Base-by-base conservation (phyloP, 2,888 invertebrate genomes). In the Tanytarsus gracilentus region DNA sequence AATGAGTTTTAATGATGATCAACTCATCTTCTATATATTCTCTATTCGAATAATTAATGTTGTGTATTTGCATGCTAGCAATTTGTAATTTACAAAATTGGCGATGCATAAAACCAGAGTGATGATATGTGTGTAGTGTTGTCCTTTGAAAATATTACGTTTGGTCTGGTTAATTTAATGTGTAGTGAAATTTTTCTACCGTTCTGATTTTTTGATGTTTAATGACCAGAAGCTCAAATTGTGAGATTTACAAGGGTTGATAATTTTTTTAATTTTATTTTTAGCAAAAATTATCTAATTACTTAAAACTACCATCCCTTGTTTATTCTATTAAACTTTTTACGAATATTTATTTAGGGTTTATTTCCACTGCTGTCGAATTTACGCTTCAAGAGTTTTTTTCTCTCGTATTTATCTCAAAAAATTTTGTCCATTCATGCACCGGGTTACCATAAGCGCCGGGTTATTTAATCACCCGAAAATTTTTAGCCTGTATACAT, bases 41-140 rank as follows among this genome's bases (percentile, higher is more conserved):
- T 26, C 27, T 9, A 4, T 25, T 27, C 27, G 26, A 56, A 56
- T 58, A 58, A 58, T 58, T 58, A 58, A 58, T 30, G 55, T 44
- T 21, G 44, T 44, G n/a, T n/a, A n/a, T n/a, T n/a, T n/a, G n/a
- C n/a, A n/a, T 56, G 21, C 21, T 26, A 55, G 48, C 30, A 58
- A 48, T 58, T 58, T 58, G 58, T 58, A 58, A 58, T 58, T 58
- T 58, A 29, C 58, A 27, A 58, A 58, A 27, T 58, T 48, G 58
- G 7, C 30, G 44, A 48, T 58, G 58, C 58, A 58, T 44, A 48
- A 58, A 58, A 27, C 27, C 14, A 44, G 23, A 18, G 44, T 7
- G 23, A 16, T 44, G 40, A 40, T 7, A 16, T 27, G 25, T 16
- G 7, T 40, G 16, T n/a, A 40, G 7, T 16, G 8, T 16, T 7